phyloP scores from a whole-genome alignment of 2,888 invertebrate species.

The Falcaria lacertinaria region DNA sequence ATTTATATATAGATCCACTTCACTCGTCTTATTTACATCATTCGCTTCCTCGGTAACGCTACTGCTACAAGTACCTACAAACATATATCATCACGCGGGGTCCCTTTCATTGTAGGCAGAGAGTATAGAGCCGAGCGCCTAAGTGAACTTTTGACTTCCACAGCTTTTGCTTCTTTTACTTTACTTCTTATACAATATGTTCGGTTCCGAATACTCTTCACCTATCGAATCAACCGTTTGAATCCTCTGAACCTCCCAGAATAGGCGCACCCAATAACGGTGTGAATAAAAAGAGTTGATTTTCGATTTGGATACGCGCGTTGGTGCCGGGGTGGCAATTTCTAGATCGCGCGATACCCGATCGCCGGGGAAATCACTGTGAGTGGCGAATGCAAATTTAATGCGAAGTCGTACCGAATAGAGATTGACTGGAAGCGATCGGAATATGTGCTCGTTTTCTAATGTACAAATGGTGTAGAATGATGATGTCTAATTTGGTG shows the following conservation, averaged over 20 bases:
- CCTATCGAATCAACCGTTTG: neutral
- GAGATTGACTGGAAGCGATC: conserved; percentile 6
- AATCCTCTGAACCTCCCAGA: conserved; percentile 22
- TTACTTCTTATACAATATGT: too few relatives aligned
- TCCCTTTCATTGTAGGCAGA: too few relatives aligned
- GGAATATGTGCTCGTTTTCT: neutral
- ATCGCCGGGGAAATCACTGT: conserved; percentile 61
- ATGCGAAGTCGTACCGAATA: conserved; percentile 24
- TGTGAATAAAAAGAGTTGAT: conserved; percentile 65
- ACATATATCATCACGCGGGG: too few relatives aligned
- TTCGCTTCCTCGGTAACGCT: too few relatives aligned
- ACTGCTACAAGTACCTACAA: too few relatives aligned
- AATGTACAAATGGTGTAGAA: neutral
- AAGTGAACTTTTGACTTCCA: too few relatives aligned
- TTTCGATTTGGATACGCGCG: conserved; percentile 64
- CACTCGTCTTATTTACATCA: too few relatives aligned
- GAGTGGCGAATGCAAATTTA: conserved; percentile 58
- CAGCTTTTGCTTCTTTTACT: too few relatives aligned
- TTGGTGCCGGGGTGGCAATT: conserved; percentile 50
- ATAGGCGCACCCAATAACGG: conserved; percentile 42
- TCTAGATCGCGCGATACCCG: conserved; percentile 47
- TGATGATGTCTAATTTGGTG: neutral
- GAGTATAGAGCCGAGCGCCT: too few relatives aligned
- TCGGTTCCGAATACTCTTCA: too few relatives aligned
- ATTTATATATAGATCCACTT: too few relatives aligned